Evolutionary conservation across 2,113 vertebrate genomes (phyloP).

Genomic region (Myodes glareolus): DNA sequence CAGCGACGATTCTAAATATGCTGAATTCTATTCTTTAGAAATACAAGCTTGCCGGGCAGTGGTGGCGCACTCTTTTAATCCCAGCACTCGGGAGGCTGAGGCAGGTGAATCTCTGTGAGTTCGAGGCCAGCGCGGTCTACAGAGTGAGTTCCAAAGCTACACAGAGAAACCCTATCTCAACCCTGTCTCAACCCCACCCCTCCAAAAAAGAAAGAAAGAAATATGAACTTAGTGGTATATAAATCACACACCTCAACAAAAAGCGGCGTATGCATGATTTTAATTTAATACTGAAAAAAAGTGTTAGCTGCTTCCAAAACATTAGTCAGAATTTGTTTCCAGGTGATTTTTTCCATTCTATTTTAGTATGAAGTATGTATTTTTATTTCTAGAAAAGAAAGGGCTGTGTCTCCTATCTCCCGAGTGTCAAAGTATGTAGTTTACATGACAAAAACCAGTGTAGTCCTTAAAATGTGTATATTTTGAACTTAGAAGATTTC

Average conservation of each 20-base stretch:
- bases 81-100: no score
- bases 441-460: slow-evolving; percentile 61
- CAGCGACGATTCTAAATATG: not conserved
- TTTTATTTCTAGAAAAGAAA: slow-evolving; percentile 67
- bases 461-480: slow-evolving; percentile 54
- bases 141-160: no score
- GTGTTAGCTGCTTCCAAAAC: slow-evolving; percentile 41
- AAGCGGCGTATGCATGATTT: not conserved
- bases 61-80: no score
- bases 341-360: slow-evolving; percentile 27
- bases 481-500: slow-evolving; percentile 66
- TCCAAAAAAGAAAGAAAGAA: not conserved
- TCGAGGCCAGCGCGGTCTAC: no score
- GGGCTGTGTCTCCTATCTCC: slow-evolving; percentile 36
- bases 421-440: slow-evolving; percentile 53
- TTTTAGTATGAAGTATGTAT: slow-evolving; percentile 36
- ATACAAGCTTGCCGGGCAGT: no score
- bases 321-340: slow-evolving; percentile 39
- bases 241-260: not conserved
- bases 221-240: not conserved
- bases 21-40: not conserved
- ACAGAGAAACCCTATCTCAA: no score
- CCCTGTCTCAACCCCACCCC: no score
- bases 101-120: no score
- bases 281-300: slow-evolving; percentile 30